Evolutionary conservation across 1,140 invertebrate genomes (phyloP).

Genomic region (Saccostrea glomerata): DNA sequence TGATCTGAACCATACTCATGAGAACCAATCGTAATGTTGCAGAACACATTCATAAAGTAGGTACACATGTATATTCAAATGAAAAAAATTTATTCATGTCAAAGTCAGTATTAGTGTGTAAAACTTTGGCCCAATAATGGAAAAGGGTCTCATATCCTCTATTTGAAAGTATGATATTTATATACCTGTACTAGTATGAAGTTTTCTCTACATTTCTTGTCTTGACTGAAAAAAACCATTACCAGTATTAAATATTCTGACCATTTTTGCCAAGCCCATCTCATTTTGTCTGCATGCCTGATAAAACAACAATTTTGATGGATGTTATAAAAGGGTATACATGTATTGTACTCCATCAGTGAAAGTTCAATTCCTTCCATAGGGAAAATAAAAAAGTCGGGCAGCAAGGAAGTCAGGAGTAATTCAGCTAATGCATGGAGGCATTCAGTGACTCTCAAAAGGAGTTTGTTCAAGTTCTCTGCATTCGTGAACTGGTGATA

Average conservation of each 20-base stretch:
- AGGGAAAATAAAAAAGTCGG: not conserved
- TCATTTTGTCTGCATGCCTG: not conserved
- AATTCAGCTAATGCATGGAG: not conserved
- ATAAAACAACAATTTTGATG: not conserved
- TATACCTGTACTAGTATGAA: not conserved
- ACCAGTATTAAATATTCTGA: not conserved
- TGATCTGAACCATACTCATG: too few species aligned
- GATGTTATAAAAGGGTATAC: not conserved
- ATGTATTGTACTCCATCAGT: not conserved
- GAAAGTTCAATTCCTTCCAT: constrained; percentile 1
- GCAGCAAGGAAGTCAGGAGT: not conserved
- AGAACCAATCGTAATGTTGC: too few species aligned
- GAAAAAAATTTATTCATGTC: too few species aligned
- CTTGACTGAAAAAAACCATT: not conserved
- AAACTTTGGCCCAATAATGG: not conserved
- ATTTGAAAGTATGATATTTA: not conserved
- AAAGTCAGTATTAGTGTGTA: too few species aligned
- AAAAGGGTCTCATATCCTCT: not conserved
- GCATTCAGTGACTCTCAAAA: not conserved
- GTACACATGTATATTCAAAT: too few species aligned
- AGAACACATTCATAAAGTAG: too few species aligned
- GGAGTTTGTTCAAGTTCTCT: not conserved
- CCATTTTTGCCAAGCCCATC: not conserved
- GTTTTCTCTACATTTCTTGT: not conserved
- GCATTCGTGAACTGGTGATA: not conserved